Evolutionary conservation across 30 jellyfish, hydroid and myxozoan genomes (phyloP), one percentile per base, ranked within the genome.

Genomic region (Aurelia coerulea): DNA sequence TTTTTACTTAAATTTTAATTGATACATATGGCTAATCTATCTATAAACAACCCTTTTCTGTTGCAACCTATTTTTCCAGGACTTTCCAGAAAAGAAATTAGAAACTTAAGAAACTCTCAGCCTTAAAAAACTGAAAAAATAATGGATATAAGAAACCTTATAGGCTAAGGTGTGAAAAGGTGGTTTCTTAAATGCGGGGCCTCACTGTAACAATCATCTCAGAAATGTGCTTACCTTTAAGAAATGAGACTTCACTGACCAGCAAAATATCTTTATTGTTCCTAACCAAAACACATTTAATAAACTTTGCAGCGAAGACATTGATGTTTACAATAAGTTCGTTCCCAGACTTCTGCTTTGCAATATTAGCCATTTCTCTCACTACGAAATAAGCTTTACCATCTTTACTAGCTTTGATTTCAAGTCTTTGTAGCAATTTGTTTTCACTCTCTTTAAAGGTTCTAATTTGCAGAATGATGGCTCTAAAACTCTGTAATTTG

Each of bases 191-290:
- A n/a, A n/a, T n/a, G n/a, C n/a, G n/a, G n/a, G n/a, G n/a, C n/a
- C n/a, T n/a, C n/a, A n/a, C n/a, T n/a, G n/a, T n/a, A 42, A 42
- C 10, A 42, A 42, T 2, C 53, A 42, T 5, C 53, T 6, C 1
- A 46, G 50, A 46, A 46, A 46, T 46, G 56, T 33, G 32, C 89
- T 52, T 39, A 88, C 96, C 96, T 73, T 71, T 62, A 7, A 53
- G 11, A 64, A 88, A 69, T 15, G 80, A 59, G 18, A 88, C 96
- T 56, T 88, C 96, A 69, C 96, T 88, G 70, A 88, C 72, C 65
- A 88, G 70, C 46, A 88, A 23, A 18, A 88, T 23, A 76, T 52
- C 78, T 46, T 64, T 73, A 0, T 66, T 42, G 12, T 37, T 41
- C 31, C 65, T 75, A 10, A 17, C 59, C 54, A 78, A 18, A 16